Conservation (phyloP, 2,888 invertebrate species). For the Caenorhabditis sp. region DNA sequence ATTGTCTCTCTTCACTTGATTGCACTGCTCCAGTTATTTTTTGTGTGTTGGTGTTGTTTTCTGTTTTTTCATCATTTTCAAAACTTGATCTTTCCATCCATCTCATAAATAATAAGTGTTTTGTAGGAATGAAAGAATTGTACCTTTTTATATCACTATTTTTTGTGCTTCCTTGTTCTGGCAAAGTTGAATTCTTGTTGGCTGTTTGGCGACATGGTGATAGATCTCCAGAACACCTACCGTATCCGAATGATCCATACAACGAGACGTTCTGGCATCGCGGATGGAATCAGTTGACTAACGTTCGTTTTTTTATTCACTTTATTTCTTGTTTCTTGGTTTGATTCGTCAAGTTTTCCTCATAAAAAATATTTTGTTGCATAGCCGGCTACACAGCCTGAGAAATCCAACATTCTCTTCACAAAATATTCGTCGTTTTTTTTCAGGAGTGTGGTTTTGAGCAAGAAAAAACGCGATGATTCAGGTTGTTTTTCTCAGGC, state of each 20-base stretch:
- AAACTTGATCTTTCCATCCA: not conserved
- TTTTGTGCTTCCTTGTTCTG: conserved; percentile 21
- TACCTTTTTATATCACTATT: conserved; percentile 16
- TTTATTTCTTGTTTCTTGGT: not conserved
- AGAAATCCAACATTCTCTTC: too few relatives aligned
- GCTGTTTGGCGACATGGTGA: conserved; percentile 89
- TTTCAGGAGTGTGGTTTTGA: too few relatives aligned
- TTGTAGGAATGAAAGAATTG: conserved; percentile 30
- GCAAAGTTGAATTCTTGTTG: conserved; percentile 48
- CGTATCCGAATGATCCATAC: conserved; percentile 57
- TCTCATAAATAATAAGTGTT: not conserved
- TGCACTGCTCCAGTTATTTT: not conserved
- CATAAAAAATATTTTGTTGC: too few relatives aligned
- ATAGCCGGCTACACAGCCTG: too few relatives aligned
- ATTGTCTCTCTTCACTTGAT: conserved; percentile 14
- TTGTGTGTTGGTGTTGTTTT: not conserved
- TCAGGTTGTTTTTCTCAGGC: too few relatives aligned
- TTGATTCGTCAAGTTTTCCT: too few relatives aligned
- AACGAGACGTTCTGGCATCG: conserved; percentile 56
- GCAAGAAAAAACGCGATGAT: too few relatives aligned
- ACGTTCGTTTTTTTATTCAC: conserved; percentile 41
- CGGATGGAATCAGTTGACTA: conserved; percentile 65
- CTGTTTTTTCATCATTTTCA: not conserved
- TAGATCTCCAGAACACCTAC: conserved; percentile 77
- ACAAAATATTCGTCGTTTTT: too few relatives aligned